phyloP scores from a whole-genome alignment of 2,113 vertebrate genomes.

The human (Homo sapiens) region DNA sequence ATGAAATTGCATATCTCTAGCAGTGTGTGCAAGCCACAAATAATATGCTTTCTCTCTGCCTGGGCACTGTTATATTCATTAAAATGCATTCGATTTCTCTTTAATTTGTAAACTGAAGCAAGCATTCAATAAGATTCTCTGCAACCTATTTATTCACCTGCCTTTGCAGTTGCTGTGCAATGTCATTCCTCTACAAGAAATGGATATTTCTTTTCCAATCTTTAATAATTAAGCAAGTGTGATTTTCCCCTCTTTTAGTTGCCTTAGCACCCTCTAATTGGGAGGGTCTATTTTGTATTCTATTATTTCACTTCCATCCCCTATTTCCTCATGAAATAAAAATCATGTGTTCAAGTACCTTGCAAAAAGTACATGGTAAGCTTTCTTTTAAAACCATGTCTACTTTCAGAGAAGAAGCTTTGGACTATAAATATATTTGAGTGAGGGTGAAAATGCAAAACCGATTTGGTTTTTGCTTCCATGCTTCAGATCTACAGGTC shows the following conservation, averaged over 20 bases:
- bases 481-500: not conserved
- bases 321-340: not conserved
- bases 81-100: not conserved
- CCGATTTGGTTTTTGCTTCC: not conserved
- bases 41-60: not conserved
- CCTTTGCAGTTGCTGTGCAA: not conserved
- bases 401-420: not conserved
- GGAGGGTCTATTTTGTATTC: not conserved
- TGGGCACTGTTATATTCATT: accelerated
- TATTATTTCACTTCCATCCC: accelerated
- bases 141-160: not conserved
- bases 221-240: not conserved
- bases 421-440: not conserved
- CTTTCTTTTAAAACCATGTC: not conserved
- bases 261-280: accelerated
- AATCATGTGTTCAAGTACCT: not conserved
- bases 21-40: not conserved
- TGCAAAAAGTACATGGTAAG: not conserved
- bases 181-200: not conserved
- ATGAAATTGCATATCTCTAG: not conserved
- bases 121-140: not conserved
- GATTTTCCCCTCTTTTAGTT: not conserved
- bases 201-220: not conserved
- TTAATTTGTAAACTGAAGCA: not conserved
- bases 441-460: not conserved